Percentiles rank a stretch among this genome's conserved stretches.
Conservation (phyloP, 2,113 vertebrate species). For the Pyxicephalus adspersus region DNA sequence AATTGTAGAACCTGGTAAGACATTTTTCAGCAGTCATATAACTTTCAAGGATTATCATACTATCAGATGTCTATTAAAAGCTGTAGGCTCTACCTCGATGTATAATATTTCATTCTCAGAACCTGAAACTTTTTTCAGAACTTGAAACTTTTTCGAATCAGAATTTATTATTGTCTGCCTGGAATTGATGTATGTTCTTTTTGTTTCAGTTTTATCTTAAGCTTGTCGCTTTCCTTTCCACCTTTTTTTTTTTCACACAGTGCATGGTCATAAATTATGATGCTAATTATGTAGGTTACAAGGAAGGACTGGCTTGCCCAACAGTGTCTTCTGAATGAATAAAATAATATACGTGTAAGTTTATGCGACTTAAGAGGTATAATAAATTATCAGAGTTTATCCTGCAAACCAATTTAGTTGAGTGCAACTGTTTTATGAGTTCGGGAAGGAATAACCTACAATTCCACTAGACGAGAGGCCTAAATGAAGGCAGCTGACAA, state of each 20-base stretch:
- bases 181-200: neutral
- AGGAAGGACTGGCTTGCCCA: slow-evolving; percentile 64
- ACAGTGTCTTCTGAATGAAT: slow-evolving; percentile 63
- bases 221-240: slow-evolving; percentile 53
- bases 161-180: neutral
- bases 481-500: slow-evolving; percentile 65
- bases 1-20: no score
- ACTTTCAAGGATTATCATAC: no score
- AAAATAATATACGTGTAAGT: slow-evolving; percentile 72
- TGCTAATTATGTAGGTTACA: slow-evolving; percentile 75
- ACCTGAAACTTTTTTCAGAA: no score
- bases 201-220: slow-evolving; percentile 7
- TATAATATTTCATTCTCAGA: no score
- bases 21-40: no score
- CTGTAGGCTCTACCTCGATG: no score
- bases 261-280: slow-evolving; percentile 77
- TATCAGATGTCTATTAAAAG: no score
- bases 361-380: slow-evolving; percentile 76
- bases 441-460: slow-evolving; percentile 74
- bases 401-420: slow-evolving; percentile 75
- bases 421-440: slow-evolving; percentile 75
- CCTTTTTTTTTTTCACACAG: slow-evolving; percentile 73
- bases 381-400: slow-evolving; percentile 76
- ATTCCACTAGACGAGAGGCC: slow-evolving; percentile 70
- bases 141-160: no score